Base-by-base conservation (phyloP, 1,140 invertebrate genomes). In the Varroa destructor region DNA sequence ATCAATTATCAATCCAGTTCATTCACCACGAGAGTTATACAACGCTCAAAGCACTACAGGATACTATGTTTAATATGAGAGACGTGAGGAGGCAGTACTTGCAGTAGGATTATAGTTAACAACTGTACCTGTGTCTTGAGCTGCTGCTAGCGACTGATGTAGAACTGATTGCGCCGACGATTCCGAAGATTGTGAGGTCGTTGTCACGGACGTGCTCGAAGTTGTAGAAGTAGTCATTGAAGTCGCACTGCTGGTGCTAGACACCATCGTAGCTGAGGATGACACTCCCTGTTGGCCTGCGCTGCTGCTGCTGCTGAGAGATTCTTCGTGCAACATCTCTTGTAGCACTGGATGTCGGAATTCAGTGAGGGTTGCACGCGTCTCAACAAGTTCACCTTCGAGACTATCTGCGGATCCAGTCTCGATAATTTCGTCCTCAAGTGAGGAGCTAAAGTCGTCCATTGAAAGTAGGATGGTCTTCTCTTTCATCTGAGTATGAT, bases 331-430 rank as follows among this genome's bases (percentile, higher is more conserved):
- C 61, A 67, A 67, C 61, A 12, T 67, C 61, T 67, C 61, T 67
- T 67, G 61, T 51, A 8, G 46, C 61, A 67, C 61, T 67, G 61
- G 40, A 67, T 67, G 61, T 40, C 61, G 40, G 40, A 37, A 67
- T 67, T 67, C 61, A 67, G 61, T 67, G 61, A 46, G 46, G 37
- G 61, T 67, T 67, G 61, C 61, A 67, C 37, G 61, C 12, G 40
- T 37, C 12, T 14, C 61, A 25, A 37, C 57, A 37, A 67, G 12
- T 14, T 67, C 61, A 37, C 40, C 61, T 12, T 67, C 61, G 61
- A 67, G 61, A 37, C 61, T 67, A 8, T 67, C 61, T 67, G 61
- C 61, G 61, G 61, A 67, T 67, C 61, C 61, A 37, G 61, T 67
- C 61, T 67, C 61, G 40, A 67, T 12, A 37, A 67, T 67, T 40